These are phyloP conservation scores for Norana najaformis DNA, from an alignment of 2,888 invertebrate species.

Conservation along the genomic window DNA sequence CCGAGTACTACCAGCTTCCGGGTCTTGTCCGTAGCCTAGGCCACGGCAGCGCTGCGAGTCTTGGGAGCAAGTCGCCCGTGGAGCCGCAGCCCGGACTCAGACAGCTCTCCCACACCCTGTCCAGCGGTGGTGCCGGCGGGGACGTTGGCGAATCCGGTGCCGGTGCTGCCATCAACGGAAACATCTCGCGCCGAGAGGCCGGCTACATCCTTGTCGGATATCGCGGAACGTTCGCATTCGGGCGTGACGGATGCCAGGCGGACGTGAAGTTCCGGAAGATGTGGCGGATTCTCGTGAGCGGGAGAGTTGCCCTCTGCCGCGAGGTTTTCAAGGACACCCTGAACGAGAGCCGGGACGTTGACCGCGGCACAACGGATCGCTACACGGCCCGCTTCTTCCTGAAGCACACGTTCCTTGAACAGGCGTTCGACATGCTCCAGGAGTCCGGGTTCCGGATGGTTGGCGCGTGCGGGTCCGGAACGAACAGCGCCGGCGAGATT, in stretches of 20 bases:
- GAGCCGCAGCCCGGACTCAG: not conserved
- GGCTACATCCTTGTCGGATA: slow-evolving; percentile 93
- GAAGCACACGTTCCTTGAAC: slow-evolving; percentile 93
- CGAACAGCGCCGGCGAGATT: slow-evolving; percentile 69
- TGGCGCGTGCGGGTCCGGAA: slow-evolving; percentile 59
- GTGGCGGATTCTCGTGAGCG: slow-evolving; percentile 91
- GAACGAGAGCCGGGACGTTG: slow-evolving; percentile 96
- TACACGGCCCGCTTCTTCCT: slow-evolving; percentile 98
- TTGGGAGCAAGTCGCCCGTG: not conserved
- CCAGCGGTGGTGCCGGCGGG: slow-evolving; percentile 61
- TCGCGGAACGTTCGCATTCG: slow-evolving; percentile 97
- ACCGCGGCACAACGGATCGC: slow-evolving; percentile 86
- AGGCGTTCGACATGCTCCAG: slow-evolving; percentile 64
- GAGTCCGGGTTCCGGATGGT: slow-evolving; percentile 65
- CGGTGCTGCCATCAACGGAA: slow-evolving; percentile 65
- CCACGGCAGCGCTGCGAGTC: not conserved
- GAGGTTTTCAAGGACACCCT: slow-evolving; percentile 94
- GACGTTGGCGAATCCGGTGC: slow-evolving; percentile 78
- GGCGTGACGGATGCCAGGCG: slow-evolving; percentile 87
- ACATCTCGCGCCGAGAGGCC: slow-evolving; percentile 82
- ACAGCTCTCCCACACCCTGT: slow-evolving; percentile 25
- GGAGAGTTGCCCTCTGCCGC: slow-evolving; percentile 86
- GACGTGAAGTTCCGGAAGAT: slow-evolving; percentile 98
- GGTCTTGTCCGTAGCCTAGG: slow-evolving; percentile 68
- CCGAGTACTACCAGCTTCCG: slow-evolving; percentile 71